A percentile compares a stretch with the other conserved stretches of the same genome.
Conservation (phyloP, 2,888 invertebrate genomes). For the Cyclophora punctaria region DNA sequence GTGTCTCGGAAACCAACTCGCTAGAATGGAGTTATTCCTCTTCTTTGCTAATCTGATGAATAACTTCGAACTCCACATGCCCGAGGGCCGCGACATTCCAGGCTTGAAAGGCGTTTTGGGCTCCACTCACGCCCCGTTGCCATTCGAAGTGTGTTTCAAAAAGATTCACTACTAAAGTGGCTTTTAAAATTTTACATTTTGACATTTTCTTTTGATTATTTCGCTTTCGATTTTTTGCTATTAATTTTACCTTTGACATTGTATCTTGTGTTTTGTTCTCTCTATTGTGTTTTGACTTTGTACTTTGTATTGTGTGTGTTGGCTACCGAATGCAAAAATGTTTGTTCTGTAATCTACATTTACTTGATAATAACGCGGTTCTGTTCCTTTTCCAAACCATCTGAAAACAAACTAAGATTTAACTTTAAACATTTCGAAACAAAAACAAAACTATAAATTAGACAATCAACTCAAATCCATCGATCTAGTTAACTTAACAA, state of each 20-base stretch:
- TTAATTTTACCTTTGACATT: neutral
- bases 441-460: too few species aligned
- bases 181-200: too few species aligned
- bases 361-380: too few species aligned
- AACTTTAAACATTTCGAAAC: too few species aligned
- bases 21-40: conserved; percentile 87
- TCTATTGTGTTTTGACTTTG: neutral
- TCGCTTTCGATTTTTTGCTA: too few species aligned
- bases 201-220: too few species aligned
- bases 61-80: conserved; percentile 79
- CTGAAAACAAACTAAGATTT: too few species aligned
- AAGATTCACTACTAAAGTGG: conserved; percentile 1
- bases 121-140: conserved; percentile 82
- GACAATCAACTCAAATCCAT: too few species aligned
- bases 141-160: conserved; percentile 25
- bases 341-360: too few species aligned
- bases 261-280: neutral
- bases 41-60: conserved; percentile 87
- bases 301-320: neutral
- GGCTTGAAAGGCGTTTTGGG: conserved; percentile 83
- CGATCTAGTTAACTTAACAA: too few species aligned
- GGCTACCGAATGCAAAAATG: too few species aligned
- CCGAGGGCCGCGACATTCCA: conserved; percentile 80
- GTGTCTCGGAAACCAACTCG: conserved; percentile 87
- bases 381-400: too few species aligned